These are phyloP conservation scores for Hucho hucho DNA, from an alignment of 2,113 vertebrate species.

Conservation along the genomic window DNA sequence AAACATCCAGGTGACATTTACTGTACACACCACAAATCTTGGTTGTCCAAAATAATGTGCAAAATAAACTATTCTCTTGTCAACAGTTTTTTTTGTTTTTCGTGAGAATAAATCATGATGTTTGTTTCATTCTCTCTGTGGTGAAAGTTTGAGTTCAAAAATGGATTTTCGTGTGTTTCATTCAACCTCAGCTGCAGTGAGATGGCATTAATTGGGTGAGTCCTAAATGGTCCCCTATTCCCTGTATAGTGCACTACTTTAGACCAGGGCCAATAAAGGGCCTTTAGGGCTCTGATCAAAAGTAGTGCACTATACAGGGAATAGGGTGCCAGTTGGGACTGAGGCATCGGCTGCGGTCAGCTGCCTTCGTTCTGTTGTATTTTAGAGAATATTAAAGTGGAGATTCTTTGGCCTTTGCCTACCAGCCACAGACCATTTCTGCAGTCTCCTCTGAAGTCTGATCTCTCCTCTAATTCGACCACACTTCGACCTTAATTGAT, in stretches of 20 bases:
- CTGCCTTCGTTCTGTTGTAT: conserved; percentile 9
- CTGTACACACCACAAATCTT: not conserved
- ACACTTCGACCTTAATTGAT: conserved; percentile 38
- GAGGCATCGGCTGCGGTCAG: not conserved
- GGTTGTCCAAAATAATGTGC: not conserved
- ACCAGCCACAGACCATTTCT: conserved; percentile 45
- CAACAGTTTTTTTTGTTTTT: conserved; percentile 11
- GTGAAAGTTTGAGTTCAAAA: not conserved
- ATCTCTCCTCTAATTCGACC: conserved; percentile 30
- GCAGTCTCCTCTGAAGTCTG: conserved; percentile 36
- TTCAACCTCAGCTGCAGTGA: not conserved
- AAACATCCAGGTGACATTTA: no score
- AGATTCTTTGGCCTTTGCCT: conserved; percentile 17
- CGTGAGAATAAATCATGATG: conserved; percentile 14
- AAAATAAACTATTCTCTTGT: not conserved
- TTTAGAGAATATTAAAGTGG: conserved; percentile 22
- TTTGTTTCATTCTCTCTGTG: conserved; percentile 6
- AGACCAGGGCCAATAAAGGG: no score
- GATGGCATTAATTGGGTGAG: no score
- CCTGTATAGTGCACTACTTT: no score
- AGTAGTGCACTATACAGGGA: no score
- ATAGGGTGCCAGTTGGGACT: no score
- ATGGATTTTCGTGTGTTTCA: not conserved
- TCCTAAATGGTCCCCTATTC: no score
- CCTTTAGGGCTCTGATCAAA: no score